Evolutionary conservation across 2,113 vertebrate species (phyloP).

Genomic region (Tichodroma muraria): DNA sequence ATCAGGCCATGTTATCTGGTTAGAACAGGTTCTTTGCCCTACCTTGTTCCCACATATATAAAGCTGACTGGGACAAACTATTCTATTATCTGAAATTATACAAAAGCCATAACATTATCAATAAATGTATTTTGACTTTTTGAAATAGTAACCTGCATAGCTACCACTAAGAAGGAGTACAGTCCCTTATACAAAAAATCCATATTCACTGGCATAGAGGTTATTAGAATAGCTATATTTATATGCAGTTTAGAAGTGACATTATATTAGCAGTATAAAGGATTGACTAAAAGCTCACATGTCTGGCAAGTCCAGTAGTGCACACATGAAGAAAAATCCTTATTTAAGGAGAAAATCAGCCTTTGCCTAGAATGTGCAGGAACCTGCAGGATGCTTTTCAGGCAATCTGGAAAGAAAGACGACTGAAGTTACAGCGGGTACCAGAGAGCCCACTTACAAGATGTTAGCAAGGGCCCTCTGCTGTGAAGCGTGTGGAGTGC

Average conservation of each 20-base stretch:
- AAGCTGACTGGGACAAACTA: neutral
- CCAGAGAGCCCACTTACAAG: constrained; percentile 17
- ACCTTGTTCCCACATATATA: neutral
- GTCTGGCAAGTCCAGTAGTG: neutral
- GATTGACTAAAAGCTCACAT: neutral
- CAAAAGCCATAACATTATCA: neutral
- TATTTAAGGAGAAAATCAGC: neutral
- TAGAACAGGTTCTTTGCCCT: neutral
- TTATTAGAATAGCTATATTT: neutral
- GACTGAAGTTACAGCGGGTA: neutral
- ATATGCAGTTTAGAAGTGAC: neutral
- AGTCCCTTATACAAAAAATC: neutral
- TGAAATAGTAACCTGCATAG: neutral
- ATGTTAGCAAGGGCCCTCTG: constrained; percentile 16
- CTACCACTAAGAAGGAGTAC: neutral
- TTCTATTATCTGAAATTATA: neutral
- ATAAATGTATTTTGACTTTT: neutral
- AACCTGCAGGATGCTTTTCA: neutral
- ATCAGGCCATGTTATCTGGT: neutral
- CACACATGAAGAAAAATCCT: neutral
- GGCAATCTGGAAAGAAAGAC: neutral
- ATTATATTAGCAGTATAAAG: neutral
- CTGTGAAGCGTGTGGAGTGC: constrained; percentile 8
- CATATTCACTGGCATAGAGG: neutral
- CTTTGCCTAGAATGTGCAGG: neutral